Base-by-base conservation (phyloP, 2,888 invertebrate species). In the Cremastobaeus sp. region DNA sequence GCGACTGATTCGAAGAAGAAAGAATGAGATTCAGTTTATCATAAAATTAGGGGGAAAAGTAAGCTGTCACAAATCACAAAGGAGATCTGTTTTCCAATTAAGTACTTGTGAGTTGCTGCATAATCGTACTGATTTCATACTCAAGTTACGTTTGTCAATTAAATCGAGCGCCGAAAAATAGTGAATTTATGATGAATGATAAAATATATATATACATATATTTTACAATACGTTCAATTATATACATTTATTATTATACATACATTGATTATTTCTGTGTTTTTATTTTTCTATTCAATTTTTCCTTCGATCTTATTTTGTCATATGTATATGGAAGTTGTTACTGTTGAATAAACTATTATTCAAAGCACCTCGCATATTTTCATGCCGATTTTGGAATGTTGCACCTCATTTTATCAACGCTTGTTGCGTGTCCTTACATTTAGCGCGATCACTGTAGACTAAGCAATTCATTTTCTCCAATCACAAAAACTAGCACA, bases 1-100 rank as follows among this genome's bases (percentile, higher is more conserved):
- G 89, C 91, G 52, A 90, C 89, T 75, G 90, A 90, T 69, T 89
- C 90, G 79, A 91, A 90, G 84, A 88, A 89, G 78, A 80, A 75
- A 55, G 81, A 88, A 64, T 88, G 48, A 76, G 52, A 50, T 30
- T 41, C 9, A 66, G 28, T 64, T 5, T 5, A 11, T 34, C 32
- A 18, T 60, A 35, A 41, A 34, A 50, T 59, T 50, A 52, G 48
- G 32, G 21, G 21, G 25, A 25, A 30, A 55, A 48, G 28, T 52
- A 64, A 43, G 74, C 74, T 74, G 69, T 74, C 74, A 70, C 69
- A 60, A 59, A 70, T 65, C 65, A 57, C 74, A 74, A 70, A 25
- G 35, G 43, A 71, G 62, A 54, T 64, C 52, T 55, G 72, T 66
- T 66, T 66, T 73, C 72, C 60, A 65, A 57, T 37, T 32, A 69